These are phyloP conservation scores for Rallus limicola DNA, from an alignment of 2,113 vertebrate genomes.

Conservation along the genomic window DNA sequence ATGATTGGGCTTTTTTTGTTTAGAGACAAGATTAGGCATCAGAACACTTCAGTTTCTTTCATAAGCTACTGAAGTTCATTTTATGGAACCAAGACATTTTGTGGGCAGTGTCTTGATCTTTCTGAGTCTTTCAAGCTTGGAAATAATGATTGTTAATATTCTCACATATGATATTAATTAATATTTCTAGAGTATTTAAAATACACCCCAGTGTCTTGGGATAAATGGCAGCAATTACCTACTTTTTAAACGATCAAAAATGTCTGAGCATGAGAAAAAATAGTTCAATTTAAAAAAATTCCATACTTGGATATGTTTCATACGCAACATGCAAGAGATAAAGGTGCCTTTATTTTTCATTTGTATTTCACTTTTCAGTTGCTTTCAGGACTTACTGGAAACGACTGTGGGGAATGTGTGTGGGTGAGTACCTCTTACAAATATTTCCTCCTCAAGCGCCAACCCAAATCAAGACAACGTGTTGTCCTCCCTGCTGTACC, in stretches of 20 bases:
- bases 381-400: not conserved
- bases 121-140: not conserved
- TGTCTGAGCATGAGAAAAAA: not conserved
- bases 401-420: not conserved
- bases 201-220: not conserved
- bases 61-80: not conserved
- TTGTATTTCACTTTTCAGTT: not conserved
- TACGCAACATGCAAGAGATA: not conserved
- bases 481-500: not conserved
- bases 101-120: not conserved
- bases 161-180: not conserved
- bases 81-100: not conserved
- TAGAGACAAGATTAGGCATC: not conserved
- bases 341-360: not conserved
- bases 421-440: not conserved
- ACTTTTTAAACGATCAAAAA: not conserved
- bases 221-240: not conserved
- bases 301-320: not conserved
- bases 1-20: not conserved
- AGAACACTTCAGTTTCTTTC: not conserved
- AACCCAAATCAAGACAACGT: slow-evolving; percentile 10
- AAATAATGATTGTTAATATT: not conserved
- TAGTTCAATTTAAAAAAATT: not conserved
- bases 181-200: not conserved
- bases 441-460: not conserved